Evolutionary conservation across 2,888 invertebrate genomes (phyloP), one percentile per base, ranked within the genome.

Genomic region (Lagria hirta): DNA sequence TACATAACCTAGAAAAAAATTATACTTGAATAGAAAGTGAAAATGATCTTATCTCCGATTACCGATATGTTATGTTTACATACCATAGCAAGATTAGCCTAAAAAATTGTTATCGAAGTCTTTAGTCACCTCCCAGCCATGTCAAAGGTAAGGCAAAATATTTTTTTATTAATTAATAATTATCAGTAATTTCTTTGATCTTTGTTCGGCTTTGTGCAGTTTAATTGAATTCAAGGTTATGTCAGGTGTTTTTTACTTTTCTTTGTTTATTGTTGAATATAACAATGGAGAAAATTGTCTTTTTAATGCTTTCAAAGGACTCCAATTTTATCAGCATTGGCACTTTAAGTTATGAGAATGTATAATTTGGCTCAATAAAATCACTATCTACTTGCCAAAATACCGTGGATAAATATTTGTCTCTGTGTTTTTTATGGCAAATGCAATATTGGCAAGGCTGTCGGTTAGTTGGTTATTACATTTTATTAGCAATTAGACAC

Each of bases 191-290:
- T 18, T 6, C 5, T 18, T 4, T 18, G 20, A 4, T 18, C n/a
- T 18, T 4, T 6, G 20, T 18, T 4, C 20, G 17, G 20, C 27
- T 37, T 29, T 20, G 3, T 18, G 4, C n/a, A 4, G 7, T 13
- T 5, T 11, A 30, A 8, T 15, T 28, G 8, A 29, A 13, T 38
- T 38, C 38, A 38, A 38, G 38, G 38, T 38, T 38, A 38, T 29
- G 38, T 38, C 38, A 38, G 23, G 38, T 38, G 38, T 38, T 38
- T 30, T 22, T 38, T 38, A 30, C 14, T 37, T 29, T 30, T 27
- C 41, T 41, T 32, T 33, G 33, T 20, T 26, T 33, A 14, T 8
- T 24, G 20, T 33, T 26, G n/a, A n/a, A n/a, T n/a, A n/a, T n/a
- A n/a, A n/a, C n/a, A n/a, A n/a, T n/a, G n/a, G n/a, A n/a, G n/a